Percentiles rank a stretch among this genome's conserved stretches.
phyloP scores from a whole-genome alignment of 1,140 invertebrate species.

The Dreissena polymorpha region DNA sequence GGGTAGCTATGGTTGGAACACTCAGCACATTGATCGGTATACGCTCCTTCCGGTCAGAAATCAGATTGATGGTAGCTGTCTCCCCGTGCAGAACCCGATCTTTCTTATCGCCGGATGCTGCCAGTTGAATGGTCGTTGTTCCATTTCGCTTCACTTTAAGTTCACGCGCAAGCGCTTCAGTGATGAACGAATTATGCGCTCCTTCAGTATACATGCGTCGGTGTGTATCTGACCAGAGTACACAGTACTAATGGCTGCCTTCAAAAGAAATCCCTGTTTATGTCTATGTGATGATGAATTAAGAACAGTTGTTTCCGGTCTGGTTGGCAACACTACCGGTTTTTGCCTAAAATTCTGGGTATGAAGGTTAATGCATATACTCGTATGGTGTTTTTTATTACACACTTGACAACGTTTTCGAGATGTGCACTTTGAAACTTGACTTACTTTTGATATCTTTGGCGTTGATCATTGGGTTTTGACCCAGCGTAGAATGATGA shows the following conservation, averaged over 20 bases:
- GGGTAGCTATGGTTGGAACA: slow-evolving; percentile 29
- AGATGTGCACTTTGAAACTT: background rate
- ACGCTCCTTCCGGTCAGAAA: background rate
- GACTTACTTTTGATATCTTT: background rate
- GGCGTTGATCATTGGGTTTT: background rate
- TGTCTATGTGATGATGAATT: background rate
- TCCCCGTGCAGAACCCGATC: slow-evolving; percentile 3
- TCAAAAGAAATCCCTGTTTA: background rate
- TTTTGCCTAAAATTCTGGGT: background rate
- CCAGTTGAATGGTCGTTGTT: background rate
- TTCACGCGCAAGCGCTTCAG: slow-evolving; percentile 27
- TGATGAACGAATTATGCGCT: slow-evolving; percentile 28
- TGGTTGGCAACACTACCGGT: background rate
- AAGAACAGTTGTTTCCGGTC: background rate
- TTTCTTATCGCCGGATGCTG: slow-evolving; percentile 5
- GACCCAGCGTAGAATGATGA: background rate
- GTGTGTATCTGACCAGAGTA: no score
- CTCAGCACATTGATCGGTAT: slow-evolving; percentile 39
- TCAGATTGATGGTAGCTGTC: background rate
- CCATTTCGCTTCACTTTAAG: background rate
- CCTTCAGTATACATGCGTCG: slow-evolving; percentile 11
- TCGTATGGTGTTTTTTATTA: no score
- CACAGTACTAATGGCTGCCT: slow-evolving; percentile 2
- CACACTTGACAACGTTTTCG: slow-evolving; percentile 17
- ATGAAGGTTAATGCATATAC: background rate